phyloP scores from a whole-genome alignment of 2,888 invertebrate species.

The Stomorhina lunata region DNA sequence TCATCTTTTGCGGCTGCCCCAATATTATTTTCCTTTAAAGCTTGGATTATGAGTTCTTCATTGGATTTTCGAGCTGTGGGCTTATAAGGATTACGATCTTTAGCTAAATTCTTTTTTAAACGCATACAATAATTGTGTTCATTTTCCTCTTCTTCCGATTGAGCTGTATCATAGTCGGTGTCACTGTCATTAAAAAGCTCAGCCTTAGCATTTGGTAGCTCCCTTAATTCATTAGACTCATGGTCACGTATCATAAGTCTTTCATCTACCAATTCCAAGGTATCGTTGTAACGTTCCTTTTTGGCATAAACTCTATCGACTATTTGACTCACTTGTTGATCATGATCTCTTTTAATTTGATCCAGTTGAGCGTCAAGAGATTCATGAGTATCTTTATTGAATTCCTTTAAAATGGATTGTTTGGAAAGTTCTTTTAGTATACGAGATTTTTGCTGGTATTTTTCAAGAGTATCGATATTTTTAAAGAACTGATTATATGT shows the following conservation, averaged over 20 bases:
- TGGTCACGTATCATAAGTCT: slow-evolving; percentile 74
- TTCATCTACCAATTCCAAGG: slow-evolving; percentile 74
- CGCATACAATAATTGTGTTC: background rate
- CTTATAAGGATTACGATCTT: slow-evolving; percentile 1
- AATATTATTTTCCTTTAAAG: slow-evolving; percentile 7
- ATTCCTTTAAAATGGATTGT: slow-evolving; percentile 60
- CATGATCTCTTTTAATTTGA: slow-evolving; percentile 66
- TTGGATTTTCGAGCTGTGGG: background rate
- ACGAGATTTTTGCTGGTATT: slow-evolving; percentile 63
- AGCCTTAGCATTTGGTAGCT: slow-evolving; percentile 68
- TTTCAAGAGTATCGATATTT: background rate
- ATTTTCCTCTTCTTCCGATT: slow-evolving; percentile 63
- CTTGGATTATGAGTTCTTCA: slow-evolving; percentile 15
- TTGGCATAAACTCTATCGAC: slow-evolving; percentile 73
- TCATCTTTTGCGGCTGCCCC: slow-evolving; percentile 9
- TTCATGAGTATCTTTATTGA: slow-evolving; percentile 67
- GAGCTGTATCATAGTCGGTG: slow-evolving; percentile 66
- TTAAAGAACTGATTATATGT: slow-evolving; percentile 66
- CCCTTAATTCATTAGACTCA: slow-evolving; percentile 71
- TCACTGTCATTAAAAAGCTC: slow-evolving; percentile 63
- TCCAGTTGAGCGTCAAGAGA: slow-evolving; percentile 69
- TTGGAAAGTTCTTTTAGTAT: slow-evolving; percentile 69
- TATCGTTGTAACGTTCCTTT: slow-evolving; percentile 73
- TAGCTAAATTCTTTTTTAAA: background rate
- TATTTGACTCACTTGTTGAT: slow-evolving; percentile 66